These are phyloP conservation scores for Leuciscus waleckii DNA, from an alignment of 2,797 vertebrate species.

Conservation along the genomic window DNA sequence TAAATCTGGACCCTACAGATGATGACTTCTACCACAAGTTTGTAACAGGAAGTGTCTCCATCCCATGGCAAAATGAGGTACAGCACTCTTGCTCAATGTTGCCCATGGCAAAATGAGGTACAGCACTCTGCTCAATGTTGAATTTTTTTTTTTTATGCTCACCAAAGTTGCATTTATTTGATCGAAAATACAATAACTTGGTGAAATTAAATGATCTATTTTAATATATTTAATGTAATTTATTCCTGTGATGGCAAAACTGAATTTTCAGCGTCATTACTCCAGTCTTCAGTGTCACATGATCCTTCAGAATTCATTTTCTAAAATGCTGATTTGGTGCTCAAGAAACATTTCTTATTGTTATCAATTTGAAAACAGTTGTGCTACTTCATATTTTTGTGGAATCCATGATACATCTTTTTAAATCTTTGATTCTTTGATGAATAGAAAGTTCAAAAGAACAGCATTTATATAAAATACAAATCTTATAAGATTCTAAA, in stretches of 20 bases:
- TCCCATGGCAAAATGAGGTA: constrained; percentile 98
- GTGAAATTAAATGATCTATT: background rate
- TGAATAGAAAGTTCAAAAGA: background rate
- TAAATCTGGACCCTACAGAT: constrained; percentile 97
- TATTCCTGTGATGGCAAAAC: background rate
- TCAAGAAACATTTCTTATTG: background rate
- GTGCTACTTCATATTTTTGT: background rate
- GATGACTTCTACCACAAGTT: constrained; percentile 99
- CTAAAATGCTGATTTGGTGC: background rate
- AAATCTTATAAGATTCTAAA: background rate
- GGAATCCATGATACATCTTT: background rate
- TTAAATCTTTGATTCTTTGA: background rate
- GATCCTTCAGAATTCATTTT: background rate
- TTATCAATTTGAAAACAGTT: background rate
- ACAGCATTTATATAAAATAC: background rate
- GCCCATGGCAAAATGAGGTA: constrained; percentile 96
- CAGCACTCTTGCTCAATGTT: constrained; percentile 52
- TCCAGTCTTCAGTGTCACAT: background rate
- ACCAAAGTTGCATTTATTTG: background rate
- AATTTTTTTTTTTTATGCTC: rapidly evolving
- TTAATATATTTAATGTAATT: background rate
- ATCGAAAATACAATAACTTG: background rate
- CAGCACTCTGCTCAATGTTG: constrained; percentile 50
- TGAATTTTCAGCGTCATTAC: background rate
- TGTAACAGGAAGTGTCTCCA: constrained; percentile 93